phyloP scores from a whole-genome alignment of 2,797 vertebrate species.

The Sciaenops ocellatus region DNA sequence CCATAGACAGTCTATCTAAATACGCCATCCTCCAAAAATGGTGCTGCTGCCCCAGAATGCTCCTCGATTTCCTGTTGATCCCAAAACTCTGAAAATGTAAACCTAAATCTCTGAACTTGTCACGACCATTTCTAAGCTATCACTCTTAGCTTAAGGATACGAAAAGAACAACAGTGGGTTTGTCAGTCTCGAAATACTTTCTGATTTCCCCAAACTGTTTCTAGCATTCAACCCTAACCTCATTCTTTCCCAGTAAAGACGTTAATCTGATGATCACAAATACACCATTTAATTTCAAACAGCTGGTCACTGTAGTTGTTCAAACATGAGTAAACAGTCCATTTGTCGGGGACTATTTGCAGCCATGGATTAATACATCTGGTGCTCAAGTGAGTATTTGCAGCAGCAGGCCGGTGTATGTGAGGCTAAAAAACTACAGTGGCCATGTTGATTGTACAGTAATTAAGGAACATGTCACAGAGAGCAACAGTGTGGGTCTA shows the following conservation, averaged over 20 bases:
- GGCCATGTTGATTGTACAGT: not conserved
- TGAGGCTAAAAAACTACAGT: not conserved
- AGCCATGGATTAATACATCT: not conserved
- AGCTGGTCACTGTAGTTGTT: not conserved
- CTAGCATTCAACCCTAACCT: not conserved
- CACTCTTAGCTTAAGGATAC: not conserved
- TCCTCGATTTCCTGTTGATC: not conserved
- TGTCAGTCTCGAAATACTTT: not conserved
- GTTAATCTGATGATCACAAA: not conserved
- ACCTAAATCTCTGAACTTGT: not conserved
- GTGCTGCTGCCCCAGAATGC: no score
- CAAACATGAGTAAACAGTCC: not conserved
- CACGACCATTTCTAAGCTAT: not conserved
- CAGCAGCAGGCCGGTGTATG: not conserved
- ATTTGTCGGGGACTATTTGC: constrained; percentile 7
- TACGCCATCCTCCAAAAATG: no score
- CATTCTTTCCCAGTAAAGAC: not conserved
- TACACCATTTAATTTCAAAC: not conserved
- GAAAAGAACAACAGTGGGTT: not conserved
- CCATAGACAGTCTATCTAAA: no score
- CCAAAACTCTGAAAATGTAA: not conserved
- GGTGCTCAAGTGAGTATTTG: not conserved
- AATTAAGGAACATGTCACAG: constrained; percentile 1
- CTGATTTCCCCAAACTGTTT: not conserved
- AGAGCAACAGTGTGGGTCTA: not conserved